Conservation (phyloP, 2,113 vertebrate species). For the Callipepla californica region DNA sequence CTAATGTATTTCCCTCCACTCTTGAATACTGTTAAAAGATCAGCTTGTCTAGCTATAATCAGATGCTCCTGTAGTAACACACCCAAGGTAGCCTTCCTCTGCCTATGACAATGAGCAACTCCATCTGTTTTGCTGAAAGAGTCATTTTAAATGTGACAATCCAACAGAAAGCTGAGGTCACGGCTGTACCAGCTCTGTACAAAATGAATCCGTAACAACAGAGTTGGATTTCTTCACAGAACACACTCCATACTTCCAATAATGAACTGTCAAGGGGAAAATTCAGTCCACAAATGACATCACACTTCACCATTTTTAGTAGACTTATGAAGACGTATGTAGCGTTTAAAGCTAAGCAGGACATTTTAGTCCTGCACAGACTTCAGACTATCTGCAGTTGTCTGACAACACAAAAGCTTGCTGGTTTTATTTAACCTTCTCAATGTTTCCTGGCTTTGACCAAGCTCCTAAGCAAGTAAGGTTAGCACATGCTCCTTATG, state of each 20-base stretch:
- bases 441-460: neutral
- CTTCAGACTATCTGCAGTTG: neutral
- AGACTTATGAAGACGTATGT: neutral
- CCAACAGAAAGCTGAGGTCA: neutral
- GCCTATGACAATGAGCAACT: neutral
- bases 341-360: neutral
- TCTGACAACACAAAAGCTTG: neutral
- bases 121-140: neutral
- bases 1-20: neutral
- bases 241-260: neutral
- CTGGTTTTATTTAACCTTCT: neutral
- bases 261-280: neutral
- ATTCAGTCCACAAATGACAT: neutral
- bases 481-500: rapidly evolving
- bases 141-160: neutral
- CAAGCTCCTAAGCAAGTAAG: neutral
- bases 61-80: neutral
- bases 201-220: rapidly evolving
- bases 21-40: neutral
- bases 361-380: neutral
- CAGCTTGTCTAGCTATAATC: neutral
- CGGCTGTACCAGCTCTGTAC: neutral
- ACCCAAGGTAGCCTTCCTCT: neutral
- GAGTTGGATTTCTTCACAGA: neutral
- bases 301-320: neutral